phyloP scores from a whole-genome alignment of 2,113 vertebrate species.

The western clawed frog (Xenopus tropicalis) region UCB_Xtro_10.0 CM004445.2:78506501-78507000 shows the following conservation, averaged over 20 bases:
- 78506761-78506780: constrained; percentile 95
- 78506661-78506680: no score
- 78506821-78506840: constrained; percentile 77
- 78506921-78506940: constrained; percentile 33
- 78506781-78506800: constrained; percentile 94
- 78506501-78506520: no score
- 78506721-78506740: constrained; percentile 68
- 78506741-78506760: constrained; percentile 97
- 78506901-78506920: constrained; percentile 6
- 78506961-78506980: constrained; percentile 10
- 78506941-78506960: constrained; percentile 10
- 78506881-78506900: constrained; percentile 27
- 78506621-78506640: no score
- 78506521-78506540: no score
- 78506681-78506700: no score
- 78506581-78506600: no score
- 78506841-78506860: constrained; percentile 58
- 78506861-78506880: constrained; percentile 27
- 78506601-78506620: no score
- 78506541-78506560: no score
- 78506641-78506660: no score
- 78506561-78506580: no score
- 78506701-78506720: background rate
- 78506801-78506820: constrained; percentile 94
- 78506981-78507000: constrained; percentile 7